Evolutionary conservation across 2,797 vertebrate genomes (phyloP).

Genomic region (Phyllotis vaccarum): DNA sequence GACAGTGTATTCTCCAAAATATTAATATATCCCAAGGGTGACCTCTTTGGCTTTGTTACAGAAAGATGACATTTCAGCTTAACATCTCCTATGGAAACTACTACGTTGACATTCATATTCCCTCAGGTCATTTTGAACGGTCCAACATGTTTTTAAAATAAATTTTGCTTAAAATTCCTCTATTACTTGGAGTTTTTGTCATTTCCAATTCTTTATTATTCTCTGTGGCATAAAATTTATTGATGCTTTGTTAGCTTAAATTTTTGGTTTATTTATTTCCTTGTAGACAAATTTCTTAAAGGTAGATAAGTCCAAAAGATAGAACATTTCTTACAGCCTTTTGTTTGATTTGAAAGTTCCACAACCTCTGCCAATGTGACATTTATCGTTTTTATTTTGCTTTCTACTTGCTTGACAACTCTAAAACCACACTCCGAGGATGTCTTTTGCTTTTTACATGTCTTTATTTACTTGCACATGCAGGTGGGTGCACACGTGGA

Average conservation of each 20-base stretch:
- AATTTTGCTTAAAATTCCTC: conserved; percentile 44
- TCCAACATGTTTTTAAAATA: conserved; percentile 17
- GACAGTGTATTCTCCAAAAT: background rate
- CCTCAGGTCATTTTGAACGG: conserved; percentile 4
- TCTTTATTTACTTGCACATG: background rate
- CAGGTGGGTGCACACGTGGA: background rate
- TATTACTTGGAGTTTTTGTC: conserved; percentile 31
- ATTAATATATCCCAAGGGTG: background rate
- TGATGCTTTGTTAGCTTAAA: background rate
- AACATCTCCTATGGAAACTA: background rate
- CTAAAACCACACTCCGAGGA: background rate
- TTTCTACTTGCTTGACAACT: conserved; percentile 32
- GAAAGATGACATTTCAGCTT: background rate
- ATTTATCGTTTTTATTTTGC: conserved; percentile 43
- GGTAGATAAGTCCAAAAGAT: conserved; percentile 16
- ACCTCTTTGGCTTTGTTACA: background rate
- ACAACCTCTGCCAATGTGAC: background rate
- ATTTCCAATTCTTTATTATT: conserved; percentile 4
- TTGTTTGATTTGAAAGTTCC: conserved; percentile 36
- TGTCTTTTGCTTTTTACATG: background rate
- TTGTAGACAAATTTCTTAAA: conserved; percentile 51
- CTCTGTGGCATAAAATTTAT: conserved; percentile 19
- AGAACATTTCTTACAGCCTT: conserved; percentile 31
- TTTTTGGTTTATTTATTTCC: conserved; percentile 56
- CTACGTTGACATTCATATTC: background rate